Conservation (phyloP, 2,888 invertebrate species). For the Drosophila nr. perissopoda region DNA sequence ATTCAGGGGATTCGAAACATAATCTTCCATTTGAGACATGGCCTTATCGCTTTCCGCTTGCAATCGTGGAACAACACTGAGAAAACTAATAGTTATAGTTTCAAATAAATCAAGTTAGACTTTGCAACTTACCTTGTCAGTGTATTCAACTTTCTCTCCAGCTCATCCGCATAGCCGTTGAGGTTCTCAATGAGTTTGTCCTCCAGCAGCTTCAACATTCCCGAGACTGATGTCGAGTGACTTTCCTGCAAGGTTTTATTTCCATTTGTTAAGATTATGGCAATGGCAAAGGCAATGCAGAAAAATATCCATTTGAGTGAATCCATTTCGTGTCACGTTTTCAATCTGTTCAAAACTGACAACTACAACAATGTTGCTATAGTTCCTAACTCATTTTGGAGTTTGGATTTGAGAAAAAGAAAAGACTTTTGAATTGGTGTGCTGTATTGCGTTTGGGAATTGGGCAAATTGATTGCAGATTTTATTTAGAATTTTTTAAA, state of each 20-base stretch:
- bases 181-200: slow-evolving; percentile 66
- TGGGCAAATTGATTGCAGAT: background rate
- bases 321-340: slow-evolving; percentile 5
- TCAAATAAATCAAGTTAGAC: rapidly evolving
- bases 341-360: background rate
- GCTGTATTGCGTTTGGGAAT: background rate
- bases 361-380: background rate
- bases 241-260: slow-evolving; percentile 40
- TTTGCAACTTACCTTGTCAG: slow-evolving; percentile 62
- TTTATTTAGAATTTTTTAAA: background rate
- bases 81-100: background rate
- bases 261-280: slow-evolving; percentile 25
- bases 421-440: background rate
- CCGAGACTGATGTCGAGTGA: slow-evolving; percentile 70
- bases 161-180: slow-evolving; percentile 56
- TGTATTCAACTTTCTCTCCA: slow-evolving; percentile 66
- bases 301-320: background rate
- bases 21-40: slow-evolving; percentile 50
- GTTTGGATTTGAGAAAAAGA: background rate
- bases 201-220: slow-evolving; percentile 71
- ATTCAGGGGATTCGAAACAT: slow-evolving; percentile 77
- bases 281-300: slow-evolving; percentile 46
- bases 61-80: slow-evolving; percentile 58
- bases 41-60: slow-evolving; percentile 63
- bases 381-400: background rate